phyloP scores from a whole-genome alignment of 2,797 vertebrate genomes.

The Zalophus californianus region DNA sequence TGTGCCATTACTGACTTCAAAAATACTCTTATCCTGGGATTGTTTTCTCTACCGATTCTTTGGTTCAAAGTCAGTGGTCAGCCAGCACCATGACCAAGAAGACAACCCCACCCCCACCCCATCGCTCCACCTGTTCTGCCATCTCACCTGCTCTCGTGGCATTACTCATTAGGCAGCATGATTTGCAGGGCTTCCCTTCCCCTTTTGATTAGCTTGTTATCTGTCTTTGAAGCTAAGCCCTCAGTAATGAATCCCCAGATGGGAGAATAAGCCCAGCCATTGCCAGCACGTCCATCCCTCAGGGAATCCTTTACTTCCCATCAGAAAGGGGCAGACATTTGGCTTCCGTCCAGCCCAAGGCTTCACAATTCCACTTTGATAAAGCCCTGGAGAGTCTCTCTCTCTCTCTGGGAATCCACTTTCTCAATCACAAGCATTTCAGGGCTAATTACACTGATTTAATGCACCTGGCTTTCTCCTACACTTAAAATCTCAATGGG shows the following conservation, averaged over 20 bases:
- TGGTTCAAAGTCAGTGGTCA: background rate
- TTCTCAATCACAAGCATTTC: conserved; percentile 72
- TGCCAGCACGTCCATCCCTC: conserved; percentile 70
- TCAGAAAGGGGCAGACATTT: conserved; percentile 69
- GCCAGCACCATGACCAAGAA: background rate
- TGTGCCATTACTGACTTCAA: background rate
- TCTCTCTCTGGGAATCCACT: conserved; percentile 42
- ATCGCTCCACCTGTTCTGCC: background rate
- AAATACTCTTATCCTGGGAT: background rate
- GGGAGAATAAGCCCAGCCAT: conserved; percentile 36
- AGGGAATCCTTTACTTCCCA: conserved; percentile 72
- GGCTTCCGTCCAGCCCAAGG: conserved; percentile 62
- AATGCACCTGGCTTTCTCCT: conserved; percentile 76
- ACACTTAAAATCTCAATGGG: conserved; percentile 45
- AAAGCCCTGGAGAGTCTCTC: conserved; percentile 68
- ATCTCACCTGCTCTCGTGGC: background rate
- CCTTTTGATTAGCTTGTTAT: conserved; percentile 79
- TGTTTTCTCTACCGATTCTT: background rate
- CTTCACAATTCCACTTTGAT: conserved; percentile 68
- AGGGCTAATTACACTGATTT: conserved; percentile 75
- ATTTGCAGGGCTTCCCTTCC: conserved; percentile 46
- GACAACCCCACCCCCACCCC: background rate
- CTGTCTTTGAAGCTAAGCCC: conserved; percentile 71
- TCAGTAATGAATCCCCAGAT: conserved; percentile 79
- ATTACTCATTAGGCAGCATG: conserved; percentile 57